phyloP scores from a whole-genome alignment of 2,888 invertebrate species.

The Embidobia sp. region DNA sequence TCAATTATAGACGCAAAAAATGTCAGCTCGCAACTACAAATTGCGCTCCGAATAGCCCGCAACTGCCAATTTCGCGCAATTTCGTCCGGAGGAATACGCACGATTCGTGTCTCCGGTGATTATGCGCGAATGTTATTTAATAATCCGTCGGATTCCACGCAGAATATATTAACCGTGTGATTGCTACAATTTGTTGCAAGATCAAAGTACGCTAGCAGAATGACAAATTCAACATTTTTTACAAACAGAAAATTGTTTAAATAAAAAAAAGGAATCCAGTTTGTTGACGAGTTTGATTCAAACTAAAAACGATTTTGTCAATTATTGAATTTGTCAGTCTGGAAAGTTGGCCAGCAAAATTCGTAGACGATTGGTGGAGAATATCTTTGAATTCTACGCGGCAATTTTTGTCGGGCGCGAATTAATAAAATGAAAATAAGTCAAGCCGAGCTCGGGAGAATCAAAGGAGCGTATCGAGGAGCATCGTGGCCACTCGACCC shows the following conservation, averaged over 20 bases:
- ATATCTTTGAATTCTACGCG: not conserved
- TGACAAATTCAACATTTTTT: too few species aligned
- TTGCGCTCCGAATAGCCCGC: conserved; percentile 1
- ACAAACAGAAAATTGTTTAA: too few species aligned
- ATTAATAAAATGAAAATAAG: conserved; percentile 38
- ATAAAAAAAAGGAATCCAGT: not conserved
- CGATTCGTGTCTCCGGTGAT: conserved; percentile 23
- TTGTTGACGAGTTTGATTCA: too few species aligned
- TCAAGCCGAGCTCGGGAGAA: not conserved
- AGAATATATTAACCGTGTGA: conserved; percentile 1
- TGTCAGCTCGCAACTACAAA: conserved; percentile 1
- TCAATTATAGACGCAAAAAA: conserved; percentile 32
- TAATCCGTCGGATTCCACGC: conserved; percentile 1
- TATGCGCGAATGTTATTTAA: conserved; percentile 15
- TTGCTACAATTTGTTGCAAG: not conserved
- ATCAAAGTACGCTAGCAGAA: not conserved
- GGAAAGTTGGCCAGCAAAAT: too few species aligned
- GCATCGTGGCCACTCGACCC: conserved; percentile 27
- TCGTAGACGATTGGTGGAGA: too few species aligned
- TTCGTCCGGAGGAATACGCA: conserved; percentile 3
- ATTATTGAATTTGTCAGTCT: too few species aligned
- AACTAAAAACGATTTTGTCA: too few species aligned
- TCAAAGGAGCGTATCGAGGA: conserved; percentile 26
- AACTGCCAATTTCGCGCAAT: conserved; percentile 18
- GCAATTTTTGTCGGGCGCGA: conserved; percentile 11